Evolutionary conservation across 1,140 invertebrate species (phyloP).

Genomic region (Amphibalanus amphitrite): DNA sequence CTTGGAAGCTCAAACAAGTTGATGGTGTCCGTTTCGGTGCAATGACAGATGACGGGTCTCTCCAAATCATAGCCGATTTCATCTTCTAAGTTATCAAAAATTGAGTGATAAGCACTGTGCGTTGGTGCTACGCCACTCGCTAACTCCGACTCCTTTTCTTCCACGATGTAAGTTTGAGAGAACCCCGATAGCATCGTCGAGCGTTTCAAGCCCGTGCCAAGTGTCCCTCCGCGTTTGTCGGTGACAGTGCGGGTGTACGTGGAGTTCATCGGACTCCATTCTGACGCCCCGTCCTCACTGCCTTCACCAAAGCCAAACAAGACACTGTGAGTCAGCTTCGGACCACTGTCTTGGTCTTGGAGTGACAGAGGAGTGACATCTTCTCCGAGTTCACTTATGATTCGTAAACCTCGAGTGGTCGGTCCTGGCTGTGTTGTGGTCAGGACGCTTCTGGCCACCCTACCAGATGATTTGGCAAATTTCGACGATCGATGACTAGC

Average conservation of each 20-base stretch:
- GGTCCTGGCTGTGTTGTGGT: neutral
- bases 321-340: neutral
- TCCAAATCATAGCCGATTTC: neutral
- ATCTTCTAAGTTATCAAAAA: neutral
- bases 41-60: neutral
- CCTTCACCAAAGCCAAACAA: neutral
- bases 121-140: neutral
- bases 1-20: neutral
- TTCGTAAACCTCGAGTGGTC: neutral
- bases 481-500: neutral
- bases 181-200: neutral
- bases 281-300: neutral
- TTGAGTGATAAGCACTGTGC: neutral
- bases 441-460: neutral
- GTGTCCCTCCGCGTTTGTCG: neutral
- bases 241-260: neutral
- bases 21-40: neutral
- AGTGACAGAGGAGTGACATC: neutral
- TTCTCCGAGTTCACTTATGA: neutral
- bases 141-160: neutral
- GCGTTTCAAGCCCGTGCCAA: neutral
- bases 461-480: neutral
- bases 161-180: neutral
- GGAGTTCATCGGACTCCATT: neutral
- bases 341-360: neutral